A percentile compares a stretch with the other conserved stretches of the same genome.
phyloP scores from a whole-genome alignment of 1,140 invertebrate genomes.

The Heliothis virescens region DNA sequence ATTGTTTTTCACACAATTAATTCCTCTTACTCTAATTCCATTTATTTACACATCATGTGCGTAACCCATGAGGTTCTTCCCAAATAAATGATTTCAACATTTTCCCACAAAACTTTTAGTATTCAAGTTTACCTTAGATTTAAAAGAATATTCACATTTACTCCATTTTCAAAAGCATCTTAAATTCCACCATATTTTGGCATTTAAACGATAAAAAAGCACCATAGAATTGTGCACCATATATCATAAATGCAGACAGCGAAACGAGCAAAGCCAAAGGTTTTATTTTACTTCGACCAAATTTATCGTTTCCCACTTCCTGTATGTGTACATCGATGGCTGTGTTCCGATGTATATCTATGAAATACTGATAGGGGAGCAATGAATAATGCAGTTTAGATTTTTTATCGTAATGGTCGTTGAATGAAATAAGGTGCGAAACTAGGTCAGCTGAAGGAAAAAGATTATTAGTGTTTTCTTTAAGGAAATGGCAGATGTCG shows the following conservation, averaged over 20 bases:
- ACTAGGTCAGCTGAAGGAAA: background rate
- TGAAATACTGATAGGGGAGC: conserved; percentile 37
- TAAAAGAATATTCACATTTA: background rate
- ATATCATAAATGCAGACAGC: conserved; percentile 65
- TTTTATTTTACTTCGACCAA: conserved; percentile 65
- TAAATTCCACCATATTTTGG: conserved; percentile 17
- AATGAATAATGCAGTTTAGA: conserved; percentile 45
- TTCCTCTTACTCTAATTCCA: no score
- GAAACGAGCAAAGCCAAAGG: conserved; percentile 57
- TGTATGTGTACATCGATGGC: conserved; percentile 50
- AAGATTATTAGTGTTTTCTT: background rate
- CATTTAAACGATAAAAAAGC: conserved; percentile 40
- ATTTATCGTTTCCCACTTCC: conserved; percentile 66
- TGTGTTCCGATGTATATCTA: conserved; percentile 58
- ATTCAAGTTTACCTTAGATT: background rate
- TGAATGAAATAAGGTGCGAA: conserved; percentile 4
- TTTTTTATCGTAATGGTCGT: conserved; percentile 31
- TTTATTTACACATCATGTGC: no score
- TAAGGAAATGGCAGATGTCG: background rate
- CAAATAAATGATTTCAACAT: no score
- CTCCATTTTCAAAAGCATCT: background rate
- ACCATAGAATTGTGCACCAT: conserved; percentile 46
- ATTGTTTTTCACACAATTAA: no score
- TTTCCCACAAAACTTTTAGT: no score
- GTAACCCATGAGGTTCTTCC: no score